Conservation (phyloP, 2,888 invertebrate species). For the Smittia aterrima region DNA sequence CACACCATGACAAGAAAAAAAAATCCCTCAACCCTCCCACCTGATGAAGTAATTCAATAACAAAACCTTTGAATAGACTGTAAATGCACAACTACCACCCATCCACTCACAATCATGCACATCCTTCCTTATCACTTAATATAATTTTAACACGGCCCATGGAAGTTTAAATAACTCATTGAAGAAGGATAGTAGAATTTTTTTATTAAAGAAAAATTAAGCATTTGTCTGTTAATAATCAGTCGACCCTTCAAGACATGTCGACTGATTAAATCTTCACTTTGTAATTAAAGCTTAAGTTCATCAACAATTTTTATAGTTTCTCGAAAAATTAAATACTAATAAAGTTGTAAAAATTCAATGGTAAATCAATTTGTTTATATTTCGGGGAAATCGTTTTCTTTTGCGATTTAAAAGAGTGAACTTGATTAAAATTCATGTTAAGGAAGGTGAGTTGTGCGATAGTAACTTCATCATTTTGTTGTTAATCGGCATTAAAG, state of each 20-base stretch:
- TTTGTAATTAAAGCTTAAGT: neutral
- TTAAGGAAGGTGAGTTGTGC: neutral
- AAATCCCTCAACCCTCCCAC: neutral
- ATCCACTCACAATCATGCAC: neutral
- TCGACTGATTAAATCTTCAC: neutral
- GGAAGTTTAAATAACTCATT: neutral
- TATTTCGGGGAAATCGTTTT: neutral
- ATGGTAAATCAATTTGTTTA: neutral
- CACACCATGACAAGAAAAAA: neutral
- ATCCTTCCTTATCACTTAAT: conserved; percentile 9
- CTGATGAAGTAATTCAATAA: neutral
- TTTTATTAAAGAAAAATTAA: neutral
- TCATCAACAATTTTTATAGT: neutral
- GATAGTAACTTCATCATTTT: neutral
- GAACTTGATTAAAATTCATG: neutral
- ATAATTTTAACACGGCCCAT: neutral
- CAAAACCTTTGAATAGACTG: neutral
- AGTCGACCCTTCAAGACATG: neutral
- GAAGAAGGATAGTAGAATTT: conserved; percentile 26
- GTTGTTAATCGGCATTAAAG: neutral
- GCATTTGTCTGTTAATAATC: neutral
- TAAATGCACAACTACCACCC: no score
- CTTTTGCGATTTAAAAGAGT: no score
- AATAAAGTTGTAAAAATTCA: neutral
- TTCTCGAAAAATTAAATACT: neutral